Base-by-base conservation (phyloP, 2,888 invertebrate genomes). In the Colostygia pectinataria region DNA sequence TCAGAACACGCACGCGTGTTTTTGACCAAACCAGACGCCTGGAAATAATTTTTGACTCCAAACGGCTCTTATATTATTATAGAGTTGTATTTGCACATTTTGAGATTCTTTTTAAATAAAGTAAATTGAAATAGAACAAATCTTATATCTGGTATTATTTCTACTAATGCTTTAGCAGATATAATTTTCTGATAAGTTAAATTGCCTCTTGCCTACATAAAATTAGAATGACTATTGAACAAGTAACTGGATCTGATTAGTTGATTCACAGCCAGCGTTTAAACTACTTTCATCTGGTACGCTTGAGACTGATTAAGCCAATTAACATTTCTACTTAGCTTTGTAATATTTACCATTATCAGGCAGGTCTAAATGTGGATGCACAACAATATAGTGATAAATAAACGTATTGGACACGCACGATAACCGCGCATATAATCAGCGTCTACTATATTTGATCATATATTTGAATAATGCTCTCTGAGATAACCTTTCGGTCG, bases 401-500 rank as follows among this genome's bases (percentile, higher is more conserved):
- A 45, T 60, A 59, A 61, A 62, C 54, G 58, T 50, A 48, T 41
- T 41, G 32, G 39, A 33, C 40, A 37, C 43, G 38, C 39, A 29
- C 12, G 23, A 50, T 53, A 55, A 52, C 32, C 25, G 52, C 42
- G 46, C 36, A 61, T 65, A 66, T 66, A 61, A 61, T 64, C 34
- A 54, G 45, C 52, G 58, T 40, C 8, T 1, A n/a, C 25, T 12
- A 2, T 8, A 14, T 14, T n/a, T 25, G 9, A 2, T 25, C 9
- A 25, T 71, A 54, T 62, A 65, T 68, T 63, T 53, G 58, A 66
- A 61, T 58, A 55, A 61, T 65, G 56, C 59, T 47, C 47, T 53
- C 48, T 42, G 25, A 25, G 84, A 85, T 85, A 83, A 81, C 84
- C 82, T 59, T 36, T 45, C 47, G 73, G 75, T 71, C 75, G 53